Percentiles rank a stretch among this genome's conserved stretches.
These are phyloP conservation scores for Myotis pilosus DNA, from an alignment of 2,797 vertebrate species.

Conservation along the genomic window DNA sequence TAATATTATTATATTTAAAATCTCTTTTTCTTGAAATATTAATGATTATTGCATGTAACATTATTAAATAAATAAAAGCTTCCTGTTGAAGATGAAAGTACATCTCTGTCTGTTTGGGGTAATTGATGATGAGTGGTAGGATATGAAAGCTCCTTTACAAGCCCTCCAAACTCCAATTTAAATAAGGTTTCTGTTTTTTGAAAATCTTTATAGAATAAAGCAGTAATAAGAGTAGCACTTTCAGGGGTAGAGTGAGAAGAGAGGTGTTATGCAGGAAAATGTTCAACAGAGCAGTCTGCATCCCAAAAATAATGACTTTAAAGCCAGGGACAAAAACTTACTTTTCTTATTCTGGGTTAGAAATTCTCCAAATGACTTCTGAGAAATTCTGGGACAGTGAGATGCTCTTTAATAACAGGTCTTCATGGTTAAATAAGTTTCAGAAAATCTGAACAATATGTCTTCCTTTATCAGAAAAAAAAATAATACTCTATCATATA, in stretches of 20 bases:
- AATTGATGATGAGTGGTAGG: not conserved
- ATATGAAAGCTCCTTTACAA: not conserved
- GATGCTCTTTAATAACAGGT: not conserved
- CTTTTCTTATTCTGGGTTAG: not conserved
- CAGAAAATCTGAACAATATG: not conserved
- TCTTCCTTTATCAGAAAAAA: not conserved
- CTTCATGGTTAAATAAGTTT: not conserved
- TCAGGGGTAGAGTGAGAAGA: not conserved
- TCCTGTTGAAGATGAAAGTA: not conserved
- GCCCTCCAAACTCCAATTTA: not conserved
- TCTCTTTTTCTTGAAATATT: too few relatives aligned
- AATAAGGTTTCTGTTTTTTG: not conserved
- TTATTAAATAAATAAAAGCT: not conserved
- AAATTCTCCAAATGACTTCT: not conserved
- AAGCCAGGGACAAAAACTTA: not conserved
- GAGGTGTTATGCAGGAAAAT: not conserved
- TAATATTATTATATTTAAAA: too few relatives aligned
- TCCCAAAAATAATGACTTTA: not conserved
- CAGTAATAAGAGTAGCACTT: not conserved
- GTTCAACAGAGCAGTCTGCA: not conserved
- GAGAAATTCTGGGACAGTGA: not conserved
- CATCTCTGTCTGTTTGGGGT: not conserved
- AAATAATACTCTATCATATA: not conserved
- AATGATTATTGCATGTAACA: too few relatives aligned
- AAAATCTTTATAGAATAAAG: not conserved